Evolutionary conservation across 2,888 invertebrate species (phyloP).

Genomic region (Dicycla oo): DNA sequence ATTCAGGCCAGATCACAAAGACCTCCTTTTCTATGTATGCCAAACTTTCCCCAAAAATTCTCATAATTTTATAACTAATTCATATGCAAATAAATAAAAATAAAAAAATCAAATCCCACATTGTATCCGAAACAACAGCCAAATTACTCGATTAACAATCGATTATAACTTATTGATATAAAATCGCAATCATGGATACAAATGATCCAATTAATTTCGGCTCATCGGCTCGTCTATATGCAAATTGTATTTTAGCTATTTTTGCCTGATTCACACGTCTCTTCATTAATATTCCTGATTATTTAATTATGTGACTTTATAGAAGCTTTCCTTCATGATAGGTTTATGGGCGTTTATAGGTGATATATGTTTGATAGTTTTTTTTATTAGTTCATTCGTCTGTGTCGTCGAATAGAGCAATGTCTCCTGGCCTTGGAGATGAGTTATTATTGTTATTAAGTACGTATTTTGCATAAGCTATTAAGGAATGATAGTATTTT

Average conservation of each 20-base stretch:
- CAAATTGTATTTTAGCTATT: constrained; percentile 55
- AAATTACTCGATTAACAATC: constrained; percentile 55
- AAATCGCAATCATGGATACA: constrained; percentile 48
- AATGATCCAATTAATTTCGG: constrained; percentile 49
- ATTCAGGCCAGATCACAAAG: neutral
- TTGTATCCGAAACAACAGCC: constrained; percentile 28
- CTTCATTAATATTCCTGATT: constrained; percentile 44
- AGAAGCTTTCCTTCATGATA: constrained; percentile 47
- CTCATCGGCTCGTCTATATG: constrained; percentile 45
- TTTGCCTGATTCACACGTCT: constrained; percentile 53
- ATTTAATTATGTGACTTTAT: constrained; percentile 40
- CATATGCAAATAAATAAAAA: constrained; percentile 46
- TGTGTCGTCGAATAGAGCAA: constrained; percentile 41
- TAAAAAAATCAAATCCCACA: constrained; percentile 20
- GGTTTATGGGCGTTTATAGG: constrained; percentile 57
- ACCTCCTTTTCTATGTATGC: constrained; percentile 16
- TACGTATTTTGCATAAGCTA: constrained; percentile 28
- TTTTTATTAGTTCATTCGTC: constrained; percentile 59
- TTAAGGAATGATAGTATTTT: constrained; percentile 20
- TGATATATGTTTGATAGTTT: constrained; percentile 62
- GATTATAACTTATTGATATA: constrained; percentile 40
- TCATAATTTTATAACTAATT: constrained; percentile 26
- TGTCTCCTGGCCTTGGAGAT: constrained; percentile 40
- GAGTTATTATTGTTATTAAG: constrained; percentile 33
- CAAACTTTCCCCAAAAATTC: constrained; percentile 29